Evolutionary conservation across 2,888 invertebrate genomes (phyloP).

Genomic region (Criorhina ranunculi): DNA sequence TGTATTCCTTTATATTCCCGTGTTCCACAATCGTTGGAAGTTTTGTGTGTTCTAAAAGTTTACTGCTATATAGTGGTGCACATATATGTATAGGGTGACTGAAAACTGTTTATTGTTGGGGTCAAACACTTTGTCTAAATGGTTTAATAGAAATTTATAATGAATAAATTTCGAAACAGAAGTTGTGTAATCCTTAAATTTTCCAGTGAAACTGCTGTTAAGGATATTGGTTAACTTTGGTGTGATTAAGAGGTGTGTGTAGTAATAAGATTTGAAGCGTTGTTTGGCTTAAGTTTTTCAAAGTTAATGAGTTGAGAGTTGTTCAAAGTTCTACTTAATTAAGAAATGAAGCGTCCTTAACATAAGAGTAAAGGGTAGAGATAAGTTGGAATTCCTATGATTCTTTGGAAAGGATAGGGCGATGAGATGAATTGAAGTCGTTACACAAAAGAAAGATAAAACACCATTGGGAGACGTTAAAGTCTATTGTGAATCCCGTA

Average conservation of each 20-base stretch:
- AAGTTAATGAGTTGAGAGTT: too few relatives aligned
- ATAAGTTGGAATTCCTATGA: too few relatives aligned
- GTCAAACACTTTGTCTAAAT: conserved; percentile 60
- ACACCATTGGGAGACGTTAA: too few relatives aligned
- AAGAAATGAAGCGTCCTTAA: too few relatives aligned
- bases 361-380: too few relatives aligned
- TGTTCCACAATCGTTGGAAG: conserved; percentile 45
- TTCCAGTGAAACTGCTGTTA: neutral
- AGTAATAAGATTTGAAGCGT: neutral
- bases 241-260: neutral
- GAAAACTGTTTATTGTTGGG: conserved; percentile 44
- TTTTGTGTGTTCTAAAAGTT: conserved; percentile 53
- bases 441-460: too few relatives aligned
- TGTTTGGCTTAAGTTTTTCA: too few relatives aligned
- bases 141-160: conserved; percentile 64
- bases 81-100: conserved; percentile 12
- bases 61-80: neutral
- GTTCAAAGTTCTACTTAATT: too few relatives aligned
- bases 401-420: too few relatives aligned
- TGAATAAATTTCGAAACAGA: conserved; percentile 47
- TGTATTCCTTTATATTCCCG: conserved; percentile 67
- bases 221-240: neutral
- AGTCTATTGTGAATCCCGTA: too few relatives aligned
- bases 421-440: too few relatives aligned
- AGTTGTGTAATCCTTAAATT: conserved; percentile 35